Base-by-base conservation (phyloP, 1,140 invertebrate genomes). In the Habropoda laboriosa region DNA sequence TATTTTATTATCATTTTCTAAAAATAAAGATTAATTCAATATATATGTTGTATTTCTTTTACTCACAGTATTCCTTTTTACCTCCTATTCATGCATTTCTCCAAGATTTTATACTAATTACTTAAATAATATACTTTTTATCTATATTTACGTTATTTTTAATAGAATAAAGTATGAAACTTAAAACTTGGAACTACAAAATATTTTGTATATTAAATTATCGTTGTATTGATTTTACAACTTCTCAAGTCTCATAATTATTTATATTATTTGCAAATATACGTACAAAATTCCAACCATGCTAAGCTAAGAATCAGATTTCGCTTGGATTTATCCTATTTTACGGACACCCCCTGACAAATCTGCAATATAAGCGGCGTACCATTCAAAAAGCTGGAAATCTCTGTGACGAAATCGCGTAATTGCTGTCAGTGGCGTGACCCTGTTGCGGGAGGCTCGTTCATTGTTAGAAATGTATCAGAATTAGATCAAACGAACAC, bases 401-500 rank as follows among this genome's bases (percentile, higher is more conserved):
- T 81, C 81, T 82, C 81, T 79, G 79, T 81, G 42, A 84, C 86
- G 78, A 83, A 81, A 80, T 87, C 61, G 76, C 57, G 67, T 88
- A 87, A 89, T 86, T 86, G 66, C 82, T 72, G 64, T 67, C 75
- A 77, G 78, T 86, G 82, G 82, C 87, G 87, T 89, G 89, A 88
- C 87, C 84, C 87, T 79, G 77, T 88, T 89, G 88, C 76, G 84
- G 88, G 61, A 86, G 84, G 80, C 78, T 76, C 67, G 18, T 73
- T 81, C 61, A 90, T 91, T 91, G 90, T 91, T 85, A 83, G 79
- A 64, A 80, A 66, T 78, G 86, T 87, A 89, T 89, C 81, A 88
- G 83, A 91, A 91, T 91, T 89, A 87, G 90, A 89, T 90, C 84
- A 85, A 76, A 72, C 42, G 87, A 89, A 90, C 90, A 91, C 90